These are phyloP conservation scores for Embidobia sp. DNA, from an alignment of 2,888 invertebrate genomes.

Conservation along the genomic window DNA sequence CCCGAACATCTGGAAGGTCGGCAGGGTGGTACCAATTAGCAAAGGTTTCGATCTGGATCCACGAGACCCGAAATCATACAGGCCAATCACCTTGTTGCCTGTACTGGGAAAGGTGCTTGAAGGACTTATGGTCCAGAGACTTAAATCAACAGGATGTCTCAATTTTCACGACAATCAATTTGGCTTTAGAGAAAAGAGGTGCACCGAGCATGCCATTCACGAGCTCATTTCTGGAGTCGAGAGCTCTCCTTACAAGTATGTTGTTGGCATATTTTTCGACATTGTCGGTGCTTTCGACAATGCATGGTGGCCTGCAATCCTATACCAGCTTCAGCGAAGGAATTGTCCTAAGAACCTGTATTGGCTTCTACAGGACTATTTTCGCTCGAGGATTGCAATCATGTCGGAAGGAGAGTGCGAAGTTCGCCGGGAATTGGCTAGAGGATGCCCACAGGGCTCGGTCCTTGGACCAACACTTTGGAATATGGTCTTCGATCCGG, in stretches of 20 bases:
- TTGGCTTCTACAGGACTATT: background rate
- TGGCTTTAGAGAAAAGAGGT: background rate
- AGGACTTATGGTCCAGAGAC: slow-evolving; percentile 3
- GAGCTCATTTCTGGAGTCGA: background rate
- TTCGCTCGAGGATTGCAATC: background rate
- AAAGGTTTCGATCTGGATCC: slow-evolving; percentile 19
- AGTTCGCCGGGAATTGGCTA: too few species aligned
- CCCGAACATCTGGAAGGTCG: too few species aligned
- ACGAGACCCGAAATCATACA: slow-evolving; percentile 17
- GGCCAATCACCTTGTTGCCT: slow-evolving; percentile 46
- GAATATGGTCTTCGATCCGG: slow-evolving; percentile 31
- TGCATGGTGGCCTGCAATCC: background rate
- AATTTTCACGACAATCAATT: background rate
- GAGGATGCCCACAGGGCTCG: slow-evolving; percentile 36
- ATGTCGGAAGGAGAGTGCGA: background rate
- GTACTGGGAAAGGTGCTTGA: slow-evolving; percentile 30
- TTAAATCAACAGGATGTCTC: background rate
- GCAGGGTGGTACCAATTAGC: background rate
- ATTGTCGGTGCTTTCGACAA: background rate
- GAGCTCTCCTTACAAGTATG: background rate
- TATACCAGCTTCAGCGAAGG: background rate
- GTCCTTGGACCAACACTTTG: slow-evolving; percentile 37
- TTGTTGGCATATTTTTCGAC: background rate
- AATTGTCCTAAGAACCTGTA: background rate
- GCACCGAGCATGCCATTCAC: background rate